These are phyloP conservation scores for Decapterus maruadsi DNA, from an alignment of 2,797 vertebrate genomes.

Conservation along the genomic window DNA sequence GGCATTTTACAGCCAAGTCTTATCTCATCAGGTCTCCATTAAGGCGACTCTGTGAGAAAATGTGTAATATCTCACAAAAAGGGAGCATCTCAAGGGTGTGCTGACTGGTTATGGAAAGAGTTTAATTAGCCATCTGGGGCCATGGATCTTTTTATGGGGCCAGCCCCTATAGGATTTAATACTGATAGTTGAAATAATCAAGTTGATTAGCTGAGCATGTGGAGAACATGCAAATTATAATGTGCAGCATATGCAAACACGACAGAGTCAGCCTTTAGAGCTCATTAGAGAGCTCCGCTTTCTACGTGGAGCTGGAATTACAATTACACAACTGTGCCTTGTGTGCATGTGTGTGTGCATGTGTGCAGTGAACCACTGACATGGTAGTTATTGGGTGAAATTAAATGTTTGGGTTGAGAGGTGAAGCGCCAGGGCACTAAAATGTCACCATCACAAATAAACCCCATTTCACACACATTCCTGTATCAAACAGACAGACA, in stretches of 20 bases:
- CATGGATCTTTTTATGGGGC: not conserved
- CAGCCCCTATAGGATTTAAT: constrained; percentile 8
- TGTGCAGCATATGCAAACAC: constrained; percentile 8
- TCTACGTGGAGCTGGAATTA: not conserved
- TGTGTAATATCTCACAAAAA: constrained; percentile 4
- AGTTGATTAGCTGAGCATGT: constrained; percentile 15
- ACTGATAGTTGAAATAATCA: constrained; percentile 14
- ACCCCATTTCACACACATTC: not conserved
- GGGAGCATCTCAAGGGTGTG: not conserved
- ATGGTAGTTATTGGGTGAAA: constrained; percentile 24
- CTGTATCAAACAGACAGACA: not conserved
- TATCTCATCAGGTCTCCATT: constrained; percentile 2
- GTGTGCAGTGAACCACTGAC: not conserved
- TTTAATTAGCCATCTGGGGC: constrained; percentile 2
- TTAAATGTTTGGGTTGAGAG: constrained; percentile 22
- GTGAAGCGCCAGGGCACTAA: constrained; percentile 8
- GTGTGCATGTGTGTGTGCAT: not conserved
- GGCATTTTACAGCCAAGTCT: not conserved
- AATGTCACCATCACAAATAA: constrained; percentile 38
- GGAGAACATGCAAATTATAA: constrained; percentile 15
- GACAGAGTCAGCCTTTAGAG: constrained; percentile 3
- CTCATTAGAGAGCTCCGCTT: not conserved
- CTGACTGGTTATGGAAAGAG: not conserved
- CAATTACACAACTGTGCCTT: not conserved
- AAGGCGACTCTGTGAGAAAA: not conserved